These are phyloP conservation scores for Chironomus riparius DNA, from an alignment of 2,888 invertebrate genomes.

Conservation along the genomic window DNA sequence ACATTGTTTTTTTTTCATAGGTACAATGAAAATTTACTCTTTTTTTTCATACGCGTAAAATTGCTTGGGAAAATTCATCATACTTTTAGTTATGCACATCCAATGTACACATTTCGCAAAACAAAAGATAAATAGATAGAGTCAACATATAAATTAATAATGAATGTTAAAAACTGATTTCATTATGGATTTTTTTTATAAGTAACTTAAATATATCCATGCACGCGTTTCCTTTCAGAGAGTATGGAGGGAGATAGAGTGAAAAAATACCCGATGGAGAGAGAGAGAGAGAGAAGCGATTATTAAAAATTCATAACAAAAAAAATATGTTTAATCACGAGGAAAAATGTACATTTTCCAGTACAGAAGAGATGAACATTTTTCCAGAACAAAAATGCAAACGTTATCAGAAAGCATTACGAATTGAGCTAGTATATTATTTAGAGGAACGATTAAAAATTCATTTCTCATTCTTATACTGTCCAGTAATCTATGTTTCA, in stretches of 20 bases:
- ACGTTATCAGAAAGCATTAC: not conserved
- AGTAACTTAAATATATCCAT: no score
- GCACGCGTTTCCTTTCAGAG: no score
- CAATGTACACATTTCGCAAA: no score
- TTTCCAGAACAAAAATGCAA: not conserved
- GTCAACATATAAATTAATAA: not conserved
- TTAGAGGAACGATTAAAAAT: not conserved
- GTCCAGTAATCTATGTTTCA: no score
- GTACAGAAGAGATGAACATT: not conserved
- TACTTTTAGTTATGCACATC: no score
- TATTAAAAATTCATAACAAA: slow-evolving; percentile 12
- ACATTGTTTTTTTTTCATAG: no score
- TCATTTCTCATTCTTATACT: not conserved
- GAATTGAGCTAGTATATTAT: not conserved
- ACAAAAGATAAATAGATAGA: not conserved
- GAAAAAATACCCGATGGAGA: not conserved
- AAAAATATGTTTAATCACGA: slow-evolving; percentile 20
- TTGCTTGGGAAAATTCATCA: no score
- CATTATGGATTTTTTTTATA: not conserved
- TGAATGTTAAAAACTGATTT: slow-evolving; percentile 9
- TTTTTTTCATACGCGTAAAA: no score
- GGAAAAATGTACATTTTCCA: not conserved
- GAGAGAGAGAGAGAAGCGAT: slow-evolving; percentile 2
- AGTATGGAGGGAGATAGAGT: no score
- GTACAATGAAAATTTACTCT: no score